These are phyloP conservation scores for Gymnorhina tibicen DNA, from an alignment of 2,113 vertebrate species.

Conservation along the genomic window DNA sequence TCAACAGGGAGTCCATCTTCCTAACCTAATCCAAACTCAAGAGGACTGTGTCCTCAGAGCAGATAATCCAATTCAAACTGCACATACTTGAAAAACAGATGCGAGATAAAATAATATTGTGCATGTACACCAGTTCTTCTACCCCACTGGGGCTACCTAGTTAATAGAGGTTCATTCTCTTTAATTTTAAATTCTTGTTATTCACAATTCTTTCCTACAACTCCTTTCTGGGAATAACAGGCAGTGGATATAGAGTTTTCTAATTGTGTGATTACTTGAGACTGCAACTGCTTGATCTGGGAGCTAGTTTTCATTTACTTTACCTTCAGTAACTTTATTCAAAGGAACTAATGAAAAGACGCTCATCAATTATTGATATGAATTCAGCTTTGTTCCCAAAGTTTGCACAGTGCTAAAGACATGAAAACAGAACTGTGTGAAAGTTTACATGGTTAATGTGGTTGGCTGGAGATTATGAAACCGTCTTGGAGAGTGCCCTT, in stretches of 20 bases:
- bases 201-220: background rate
- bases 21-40: background rate
- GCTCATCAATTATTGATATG: constrained; percentile 44
- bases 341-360: constrained; percentile 25
- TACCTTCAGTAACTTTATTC: constrained; percentile 37
- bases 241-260: background rate
- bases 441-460: background rate
- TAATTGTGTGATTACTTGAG: constrained; percentile 36
- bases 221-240: background rate
- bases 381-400: constrained; percentile 30
- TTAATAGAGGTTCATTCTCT: constrained; percentile 4
- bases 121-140: background rate
- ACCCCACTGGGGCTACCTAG: background rate
- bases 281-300: background rate
- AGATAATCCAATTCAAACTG: background rate
- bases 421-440: background rate
- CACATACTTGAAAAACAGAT: background rate
- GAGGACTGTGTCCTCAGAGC: background rate
- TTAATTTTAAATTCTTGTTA: constrained; percentile 16
- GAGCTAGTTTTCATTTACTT: constrained; percentile 26
- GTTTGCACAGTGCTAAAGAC: background rate
- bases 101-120: background rate
- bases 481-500: background rate
- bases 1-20: background rate
- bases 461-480: background rate